Conservation (phyloP, 2,797 vertebrate species). For the Taenioides sp. region DNA sequence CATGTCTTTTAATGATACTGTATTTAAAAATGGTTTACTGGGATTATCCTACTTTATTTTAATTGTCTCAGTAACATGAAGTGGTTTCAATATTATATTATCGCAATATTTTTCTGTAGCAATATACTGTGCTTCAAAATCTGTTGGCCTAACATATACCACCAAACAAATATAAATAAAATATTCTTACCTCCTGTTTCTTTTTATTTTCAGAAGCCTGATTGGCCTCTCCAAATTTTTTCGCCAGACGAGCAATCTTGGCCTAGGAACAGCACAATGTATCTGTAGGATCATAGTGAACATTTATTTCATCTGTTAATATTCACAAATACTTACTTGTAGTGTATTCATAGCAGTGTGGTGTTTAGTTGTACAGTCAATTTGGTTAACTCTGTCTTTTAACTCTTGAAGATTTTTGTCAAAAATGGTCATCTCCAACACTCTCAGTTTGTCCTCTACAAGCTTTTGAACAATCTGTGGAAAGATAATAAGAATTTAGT, state of each 20-base stretch:
- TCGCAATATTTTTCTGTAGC: no score
- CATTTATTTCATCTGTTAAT: background rate
- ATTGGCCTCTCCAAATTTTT: conserved; percentile 91
- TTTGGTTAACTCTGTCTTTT: conserved; percentile 90
- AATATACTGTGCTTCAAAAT: no score
- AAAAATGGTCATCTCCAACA: conserved; percentile 86
- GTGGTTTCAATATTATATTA: no score
- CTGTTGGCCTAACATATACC: no score
- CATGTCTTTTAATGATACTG: no score
- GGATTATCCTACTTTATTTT: no score
- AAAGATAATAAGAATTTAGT: background rate
- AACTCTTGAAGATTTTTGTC: conserved; percentile 88
- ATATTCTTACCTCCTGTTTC: conserved; percentile 79
- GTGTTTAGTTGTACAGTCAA: conserved; percentile 89
- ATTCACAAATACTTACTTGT: conserved; percentile 65
- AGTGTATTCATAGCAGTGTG: conserved; percentile 79
- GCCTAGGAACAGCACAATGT: conserved; percentile 71
- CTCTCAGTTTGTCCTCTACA: conserved; percentile 87
- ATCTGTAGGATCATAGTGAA: background rate
- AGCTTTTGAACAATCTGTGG: conserved; percentile 89
- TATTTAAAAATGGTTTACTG: no score
- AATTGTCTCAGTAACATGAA: no score
- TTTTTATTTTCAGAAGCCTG: conserved; percentile 91
- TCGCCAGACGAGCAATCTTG: conserved; percentile 90
- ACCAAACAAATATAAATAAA: conserved; percentile 1